These are phyloP conservation scores for Phocoena sinus DNA, from an alignment of 2,113 vertebrate species.

Conservation along the genomic window DNA sequence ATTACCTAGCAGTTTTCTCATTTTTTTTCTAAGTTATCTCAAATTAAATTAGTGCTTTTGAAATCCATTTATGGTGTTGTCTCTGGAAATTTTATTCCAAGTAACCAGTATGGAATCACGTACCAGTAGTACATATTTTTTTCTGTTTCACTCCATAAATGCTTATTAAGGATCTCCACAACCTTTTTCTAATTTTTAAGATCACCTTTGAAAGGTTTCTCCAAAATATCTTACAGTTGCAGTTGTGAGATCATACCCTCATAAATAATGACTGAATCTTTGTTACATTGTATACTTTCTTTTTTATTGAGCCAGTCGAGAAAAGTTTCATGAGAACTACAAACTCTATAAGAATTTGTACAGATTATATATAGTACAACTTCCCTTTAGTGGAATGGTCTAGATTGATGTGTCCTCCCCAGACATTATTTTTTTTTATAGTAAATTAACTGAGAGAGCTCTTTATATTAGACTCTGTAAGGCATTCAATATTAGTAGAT, in stretches of 20 bases:
- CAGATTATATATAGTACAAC: background rate
- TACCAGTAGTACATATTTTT: background rate
- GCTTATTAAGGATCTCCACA: background rate
- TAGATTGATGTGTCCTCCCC: background rate
- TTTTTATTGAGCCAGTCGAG: background rate
- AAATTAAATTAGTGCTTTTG: background rate
- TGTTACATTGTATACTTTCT: background rate
- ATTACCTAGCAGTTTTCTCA: background rate
- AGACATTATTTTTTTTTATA: background rate
- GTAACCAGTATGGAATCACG: background rate
- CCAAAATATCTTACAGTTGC: background rate
- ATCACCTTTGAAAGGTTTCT: background rate
- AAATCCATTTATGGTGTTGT: background rate
- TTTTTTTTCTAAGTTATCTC: background rate
- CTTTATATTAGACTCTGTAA: background rate
- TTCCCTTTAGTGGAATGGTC: background rate
- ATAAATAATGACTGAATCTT: background rate
- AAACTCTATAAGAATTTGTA: background rate
- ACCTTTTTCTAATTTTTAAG: background rate
- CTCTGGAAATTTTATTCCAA: background rate
- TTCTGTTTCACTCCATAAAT: background rate
- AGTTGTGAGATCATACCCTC: background rate
- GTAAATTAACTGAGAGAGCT: background rate
- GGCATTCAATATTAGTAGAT: background rate
- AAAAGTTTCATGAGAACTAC: background rate